These are phyloP conservation scores for Troides aeacus DNA, from an alignment of 2,888 invertebrate species.

Conservation along the genomic window DNA sequence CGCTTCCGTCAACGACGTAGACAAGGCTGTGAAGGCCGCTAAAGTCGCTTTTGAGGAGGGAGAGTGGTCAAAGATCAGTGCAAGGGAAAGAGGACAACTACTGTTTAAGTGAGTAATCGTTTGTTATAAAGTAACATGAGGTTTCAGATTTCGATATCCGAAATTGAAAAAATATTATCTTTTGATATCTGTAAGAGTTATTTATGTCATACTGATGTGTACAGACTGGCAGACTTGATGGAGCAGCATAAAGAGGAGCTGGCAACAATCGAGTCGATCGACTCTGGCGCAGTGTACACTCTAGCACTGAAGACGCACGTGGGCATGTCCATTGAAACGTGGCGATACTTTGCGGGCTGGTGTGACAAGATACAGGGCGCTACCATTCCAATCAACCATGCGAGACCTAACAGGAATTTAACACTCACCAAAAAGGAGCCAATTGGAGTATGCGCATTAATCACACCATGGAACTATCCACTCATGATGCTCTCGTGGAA, in stretches of 20 bases:
- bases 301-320: conserved; percentile 97
- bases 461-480: conserved; percentile 99
- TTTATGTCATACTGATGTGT: conserved; percentile 17
- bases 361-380: conserved; percentile 96
- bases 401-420: conserved; percentile 92
- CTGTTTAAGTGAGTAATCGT: conserved; percentile 83
- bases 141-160: too few relatives aligned
- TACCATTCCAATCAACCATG: conserved; percentile 95
- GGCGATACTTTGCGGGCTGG: conserved; percentile 98
- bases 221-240: conserved; percentile 95
- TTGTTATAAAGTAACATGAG: too few relatives aligned
- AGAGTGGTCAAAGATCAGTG: conserved; percentile 96
- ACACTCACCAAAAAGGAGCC: conserved; percentile 94
- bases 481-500: conserved; percentile 99
- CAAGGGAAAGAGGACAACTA: conserved; percentile 92
- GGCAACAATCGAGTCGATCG: conserved; percentile 95
- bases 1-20: conserved; percentile 89
- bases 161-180: too few relatives aligned
- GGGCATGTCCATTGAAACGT: conserved; percentile 98
- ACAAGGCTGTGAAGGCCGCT: conserved; percentile 93
- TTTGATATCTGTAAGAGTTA: neutral
- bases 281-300: conserved; percentile 98
- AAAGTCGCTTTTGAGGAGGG: conserved; percentile 92
- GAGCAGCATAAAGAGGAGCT: conserved; percentile 96
- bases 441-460: conserved; percentile 94